Evolutionary conservation across 2,797 vertebrate genomes (phyloP), one percentile per base, ranked within the genome.

Genomic region (Eptatretus atami): DNA sequence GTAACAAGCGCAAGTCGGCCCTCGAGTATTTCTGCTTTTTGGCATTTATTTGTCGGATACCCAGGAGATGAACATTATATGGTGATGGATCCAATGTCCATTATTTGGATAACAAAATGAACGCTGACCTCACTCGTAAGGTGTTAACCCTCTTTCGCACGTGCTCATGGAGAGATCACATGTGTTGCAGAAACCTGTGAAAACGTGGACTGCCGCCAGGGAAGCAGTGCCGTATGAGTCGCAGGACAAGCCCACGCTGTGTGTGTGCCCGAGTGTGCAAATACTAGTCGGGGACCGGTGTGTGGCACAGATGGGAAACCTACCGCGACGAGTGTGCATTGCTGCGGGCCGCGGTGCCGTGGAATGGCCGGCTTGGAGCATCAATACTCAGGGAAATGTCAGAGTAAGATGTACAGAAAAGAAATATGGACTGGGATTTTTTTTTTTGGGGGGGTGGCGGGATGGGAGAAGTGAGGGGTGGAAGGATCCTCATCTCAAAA

Each of bases 181-280:
- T 61, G 44, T 66, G 65, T 73, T 70, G 64, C 73, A 96, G 90
- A 95, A 78, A 84, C 86, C 0, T 98, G 90, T 2, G 90, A 95
- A 67, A 93, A 93, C 2, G 87, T 98, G 68, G 87, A 98, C 76
- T 98, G 90, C 63, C 88, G 87, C 81, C 80, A 0, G 90, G 90
- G 52, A 98, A 95, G 77, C 84, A 83, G 70, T 98, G 90, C 76
- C 90, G 92, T 75, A 87, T 98, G 85, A 98, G 90, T 74, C 80
- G 83, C 68, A 81, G 85, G 71, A 86, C 70, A 98, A 94, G 71
- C n/a, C 90, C 90, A 53, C 84, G 87, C 69, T 98, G 90, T 69
- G 81, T 96, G 73, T 98, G 90, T 66, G 88, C 90, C n/a, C 90
- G 86, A 98, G 75, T 96, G 90, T 73, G 86, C 85, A 72, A 94